Evolutionary conservation across 2,113 vertebrate genomes (phyloP).

Genomic region (Girardinichthys multiradiatus): DNA sequence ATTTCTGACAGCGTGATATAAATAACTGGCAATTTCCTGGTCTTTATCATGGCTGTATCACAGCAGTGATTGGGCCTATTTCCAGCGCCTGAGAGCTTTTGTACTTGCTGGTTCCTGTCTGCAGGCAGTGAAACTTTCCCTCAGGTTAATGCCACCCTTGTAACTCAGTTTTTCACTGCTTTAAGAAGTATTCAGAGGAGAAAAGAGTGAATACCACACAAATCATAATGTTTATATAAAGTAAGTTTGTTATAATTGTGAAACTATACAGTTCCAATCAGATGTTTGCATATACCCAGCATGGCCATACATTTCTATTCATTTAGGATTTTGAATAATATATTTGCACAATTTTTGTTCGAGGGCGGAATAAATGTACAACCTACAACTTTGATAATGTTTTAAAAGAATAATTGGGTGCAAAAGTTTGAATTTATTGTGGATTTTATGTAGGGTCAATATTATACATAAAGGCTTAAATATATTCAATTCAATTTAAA

Average conservation of each 20-base stretch:
- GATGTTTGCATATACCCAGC: neutral
- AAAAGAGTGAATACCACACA: neutral
- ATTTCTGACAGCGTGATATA: conserved; percentile 28
- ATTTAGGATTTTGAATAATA: neutral
- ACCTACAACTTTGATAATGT: too few relatives aligned
- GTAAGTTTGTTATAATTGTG: neutral
- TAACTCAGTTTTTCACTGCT: neutral
- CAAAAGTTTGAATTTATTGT: too few relatives aligned
- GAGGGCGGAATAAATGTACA: too few relatives aligned
- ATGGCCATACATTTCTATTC: neutral
- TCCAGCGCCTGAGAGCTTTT: neutral
- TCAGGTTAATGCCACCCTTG: neutral
- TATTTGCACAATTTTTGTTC: neutral
- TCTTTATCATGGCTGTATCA: conserved; percentile 8
- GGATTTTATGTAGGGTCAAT: too few relatives aligned
- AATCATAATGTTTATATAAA: neutral
- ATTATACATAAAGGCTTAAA: too few relatives aligned
- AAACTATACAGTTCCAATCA: neutral
- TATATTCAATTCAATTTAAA: too few relatives aligned
- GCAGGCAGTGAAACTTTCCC: neutral
- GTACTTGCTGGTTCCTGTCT: neutral
- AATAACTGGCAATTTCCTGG: conserved; percentile 31
- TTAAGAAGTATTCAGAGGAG: neutral
- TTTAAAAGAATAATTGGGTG: too few relatives aligned
- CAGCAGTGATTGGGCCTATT: conserved; percentile 11